These are phyloP conservation scores for Crotophaga sulcirostris DNA, from an alignment of 2,113 vertebrate genomes.

Conservation along the genomic window DNA sequence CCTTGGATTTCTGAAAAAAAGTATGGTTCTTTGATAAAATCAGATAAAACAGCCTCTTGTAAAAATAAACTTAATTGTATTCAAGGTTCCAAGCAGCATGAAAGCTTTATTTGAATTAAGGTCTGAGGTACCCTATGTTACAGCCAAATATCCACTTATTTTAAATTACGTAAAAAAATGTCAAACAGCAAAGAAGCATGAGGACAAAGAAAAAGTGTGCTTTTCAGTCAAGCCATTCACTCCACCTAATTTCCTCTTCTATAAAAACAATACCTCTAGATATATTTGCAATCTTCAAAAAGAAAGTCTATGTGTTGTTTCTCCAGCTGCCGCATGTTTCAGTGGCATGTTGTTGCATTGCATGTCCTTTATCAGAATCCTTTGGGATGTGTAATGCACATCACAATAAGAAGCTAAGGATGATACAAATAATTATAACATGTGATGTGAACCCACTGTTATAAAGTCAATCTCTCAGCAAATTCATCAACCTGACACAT, in stretches of 20 bases:
- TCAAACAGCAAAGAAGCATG: neutral
- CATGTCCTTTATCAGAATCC: constrained; percentile 26
- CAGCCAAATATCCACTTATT: constrained; percentile 21
- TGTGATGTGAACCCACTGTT: constrained; percentile 35
- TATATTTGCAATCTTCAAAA: constrained; percentile 8
- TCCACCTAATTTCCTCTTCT: neutral
- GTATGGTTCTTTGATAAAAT: neutral
- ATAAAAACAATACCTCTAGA: constrained; percentile 24
- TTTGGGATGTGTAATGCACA: constrained; percentile 42
- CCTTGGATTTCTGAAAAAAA: neutral
- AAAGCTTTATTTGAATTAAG: neutral
- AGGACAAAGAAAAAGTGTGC: neutral
- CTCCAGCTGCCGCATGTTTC: constrained; percentile 2
- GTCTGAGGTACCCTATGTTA: neutral
- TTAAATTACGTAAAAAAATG: neutral
- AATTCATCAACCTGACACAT: constrained; percentile 46
- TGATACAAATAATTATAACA: constrained; percentile 64
- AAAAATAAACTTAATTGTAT: neutral
- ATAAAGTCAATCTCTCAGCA: constrained; percentile 53
- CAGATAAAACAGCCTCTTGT: neutral
- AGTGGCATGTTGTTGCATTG: neutral
- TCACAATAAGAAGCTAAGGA: constrained; percentile 38
- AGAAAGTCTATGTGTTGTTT: constrained; percentile 14
- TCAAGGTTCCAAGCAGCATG: neutral
- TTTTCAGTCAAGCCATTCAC: constrained; percentile 8